phyloP scores from a whole-genome alignment of 2,888 invertebrate species.

The Sceliomorpha sp. region DNA sequence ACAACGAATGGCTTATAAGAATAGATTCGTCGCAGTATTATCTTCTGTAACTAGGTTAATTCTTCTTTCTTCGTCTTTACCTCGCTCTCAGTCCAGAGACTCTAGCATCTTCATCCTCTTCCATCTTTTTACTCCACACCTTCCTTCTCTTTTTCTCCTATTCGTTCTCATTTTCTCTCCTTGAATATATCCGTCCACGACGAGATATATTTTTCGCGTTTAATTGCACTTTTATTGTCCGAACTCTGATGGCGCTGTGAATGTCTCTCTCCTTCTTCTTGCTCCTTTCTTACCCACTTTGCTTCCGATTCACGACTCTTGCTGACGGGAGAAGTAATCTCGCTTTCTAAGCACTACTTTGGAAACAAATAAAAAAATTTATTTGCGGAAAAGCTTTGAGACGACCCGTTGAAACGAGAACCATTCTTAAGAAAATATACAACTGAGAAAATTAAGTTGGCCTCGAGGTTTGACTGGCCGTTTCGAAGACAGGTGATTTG shows the following conservation, averaged over 20 bases:
- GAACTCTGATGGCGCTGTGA: slow-evolving; percentile 49
- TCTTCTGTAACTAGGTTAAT: slow-evolving; percentile 71
- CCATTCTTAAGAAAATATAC: slow-evolving; percentile 11
- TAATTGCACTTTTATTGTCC: slow-evolving; percentile 71
- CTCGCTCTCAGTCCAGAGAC: slow-evolving; percentile 25
- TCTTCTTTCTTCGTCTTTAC: slow-evolving; percentile 59
- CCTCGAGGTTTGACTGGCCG: not conserved
- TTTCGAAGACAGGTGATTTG: no score
- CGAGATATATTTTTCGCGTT: slow-evolving; percentile 64
- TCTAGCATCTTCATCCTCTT: slow-evolving; percentile 24
- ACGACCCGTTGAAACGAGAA: slow-evolving; percentile 16
- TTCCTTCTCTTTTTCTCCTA: slow-evolving; percentile 1
- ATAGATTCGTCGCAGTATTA: slow-evolving; percentile 67
- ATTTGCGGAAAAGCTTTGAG: slow-evolving; percentile 20
- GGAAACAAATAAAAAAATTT: slow-evolving; percentile 39
- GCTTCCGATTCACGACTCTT: slow-evolving; percentile 46
- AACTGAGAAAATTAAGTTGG: not conserved
- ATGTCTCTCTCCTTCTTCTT: not conserved
- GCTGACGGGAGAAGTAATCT: slow-evolving; percentile 35
- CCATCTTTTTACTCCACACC: slow-evolving; percentile 23
- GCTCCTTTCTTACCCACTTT: slow-evolving; percentile 41
- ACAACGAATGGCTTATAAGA: slow-evolving; percentile 62
- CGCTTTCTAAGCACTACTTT: slow-evolving; percentile 37
- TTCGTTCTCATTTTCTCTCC: slow-evolving; percentile 26
- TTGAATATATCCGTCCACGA: slow-evolving; percentile 23